phyloP scores from a whole-genome alignment of 2,888 invertebrate genomes.

The Tetanocera ferruginea region DNA sequence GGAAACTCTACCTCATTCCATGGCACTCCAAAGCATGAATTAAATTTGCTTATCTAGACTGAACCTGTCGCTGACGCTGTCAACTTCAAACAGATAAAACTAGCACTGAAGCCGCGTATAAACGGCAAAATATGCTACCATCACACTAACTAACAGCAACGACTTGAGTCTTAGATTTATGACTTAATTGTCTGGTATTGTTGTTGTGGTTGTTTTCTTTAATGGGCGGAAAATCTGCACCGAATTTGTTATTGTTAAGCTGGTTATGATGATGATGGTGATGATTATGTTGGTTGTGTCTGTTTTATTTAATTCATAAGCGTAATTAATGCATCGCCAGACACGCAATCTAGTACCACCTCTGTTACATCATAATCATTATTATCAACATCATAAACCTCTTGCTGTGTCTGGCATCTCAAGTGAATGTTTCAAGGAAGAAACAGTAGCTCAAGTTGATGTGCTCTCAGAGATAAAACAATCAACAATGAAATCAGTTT shows the following conservation, averaged over 20 bases:
- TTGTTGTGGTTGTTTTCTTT: background rate
- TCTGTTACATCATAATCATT: background rate
- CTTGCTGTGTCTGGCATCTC: no score
- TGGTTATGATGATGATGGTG: background rate
- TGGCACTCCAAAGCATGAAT: background rate
- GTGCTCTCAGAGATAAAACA: no score
- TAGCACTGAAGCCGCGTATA: background rate
- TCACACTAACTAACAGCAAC: background rate
- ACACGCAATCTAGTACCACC: constrained; percentile 9
- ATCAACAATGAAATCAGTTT: no score
- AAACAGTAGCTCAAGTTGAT: background rate
- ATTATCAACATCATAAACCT: no score
- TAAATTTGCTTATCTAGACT: background rate
- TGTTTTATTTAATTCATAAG: constrained; percentile 9
- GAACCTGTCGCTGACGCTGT: background rate
- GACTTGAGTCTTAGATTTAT: background rate
- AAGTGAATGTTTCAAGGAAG: background rate
- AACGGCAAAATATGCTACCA: background rate
- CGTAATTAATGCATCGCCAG: constrained; percentile 17
- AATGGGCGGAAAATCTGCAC: constrained; percentile 2
- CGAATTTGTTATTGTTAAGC: background rate
- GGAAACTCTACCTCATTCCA: background rate
- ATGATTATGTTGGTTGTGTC: background rate
- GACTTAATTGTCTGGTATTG: background rate
- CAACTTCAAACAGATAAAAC: background rate